These are phyloP conservation scores for Drosophila ficusphila DNA, from an alignment of 1,140 invertebrate species.

Conservation along the genomic window DNA sequence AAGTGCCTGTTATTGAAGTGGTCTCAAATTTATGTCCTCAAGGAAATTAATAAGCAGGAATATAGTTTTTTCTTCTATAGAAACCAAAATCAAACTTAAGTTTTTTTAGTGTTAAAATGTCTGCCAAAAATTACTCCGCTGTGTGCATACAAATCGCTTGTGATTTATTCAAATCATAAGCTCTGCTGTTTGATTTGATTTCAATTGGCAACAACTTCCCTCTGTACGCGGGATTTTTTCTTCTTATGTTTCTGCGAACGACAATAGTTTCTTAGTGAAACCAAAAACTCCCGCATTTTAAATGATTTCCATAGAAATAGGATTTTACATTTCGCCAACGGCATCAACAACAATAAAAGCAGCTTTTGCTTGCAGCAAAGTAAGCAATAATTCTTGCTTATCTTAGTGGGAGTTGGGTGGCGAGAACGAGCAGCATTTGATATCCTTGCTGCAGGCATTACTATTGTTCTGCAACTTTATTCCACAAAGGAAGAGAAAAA, in stretches of 20 bases:
- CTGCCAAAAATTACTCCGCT: not conserved
- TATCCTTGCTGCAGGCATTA: conserved; percentile 25
- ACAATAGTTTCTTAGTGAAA: conserved; percentile 12
- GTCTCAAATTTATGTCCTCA: too few species aligned
- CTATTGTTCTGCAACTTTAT: conserved; percentile 24
- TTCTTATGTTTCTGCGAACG: not conserved
- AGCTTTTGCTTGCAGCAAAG: not conserved
- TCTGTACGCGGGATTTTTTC: conserved; percentile 14
- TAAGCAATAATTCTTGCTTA: conserved; percentile 43
- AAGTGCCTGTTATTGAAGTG: too few species aligned
- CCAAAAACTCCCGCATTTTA: conserved; percentile 35
- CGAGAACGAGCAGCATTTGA: conserved; percentile 14
- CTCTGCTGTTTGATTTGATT: conserved; percentile 29
- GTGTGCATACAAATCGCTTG: conserved; percentile 54
- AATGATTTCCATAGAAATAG: conserved; percentile 40
- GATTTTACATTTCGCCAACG: conserved; percentile 17
- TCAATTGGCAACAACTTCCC: conserved; percentile 62
- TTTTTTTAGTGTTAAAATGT: conserved; percentile 45
- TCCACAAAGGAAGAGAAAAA: conserved; percentile 1
- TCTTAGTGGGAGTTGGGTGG: not conserved
- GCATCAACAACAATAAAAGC: conserved; percentile 28
- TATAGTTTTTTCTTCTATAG: too few species aligned
- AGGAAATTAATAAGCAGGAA: not conserved
- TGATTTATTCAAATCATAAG: conserved; percentile 17
- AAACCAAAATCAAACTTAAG: not conserved